These are phyloP conservation scores for Luehdorfia chinensis DNA, from an alignment of 1,140 invertebrate genomes.

Conservation along the genomic window DNA sequence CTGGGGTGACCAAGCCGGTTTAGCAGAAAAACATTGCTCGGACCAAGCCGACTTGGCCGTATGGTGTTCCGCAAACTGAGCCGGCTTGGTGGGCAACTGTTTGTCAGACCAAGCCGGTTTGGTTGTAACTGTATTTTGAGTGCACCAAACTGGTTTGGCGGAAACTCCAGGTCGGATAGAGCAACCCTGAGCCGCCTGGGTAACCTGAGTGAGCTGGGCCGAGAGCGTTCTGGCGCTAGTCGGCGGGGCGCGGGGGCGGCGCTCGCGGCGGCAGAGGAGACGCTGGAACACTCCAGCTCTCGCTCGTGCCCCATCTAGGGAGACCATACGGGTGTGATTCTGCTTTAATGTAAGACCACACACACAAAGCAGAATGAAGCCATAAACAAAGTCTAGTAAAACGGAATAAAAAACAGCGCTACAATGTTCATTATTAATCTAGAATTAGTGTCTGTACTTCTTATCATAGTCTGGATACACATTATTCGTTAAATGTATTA, in stretches of 20 bases:
- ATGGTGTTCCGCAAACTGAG: background rate
- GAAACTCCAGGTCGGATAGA: background rate
- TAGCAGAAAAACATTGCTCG: background rate
- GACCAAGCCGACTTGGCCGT: background rate
- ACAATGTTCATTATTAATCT: no score
- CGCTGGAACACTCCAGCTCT: constrained; percentile 72
- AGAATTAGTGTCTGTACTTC: no score
- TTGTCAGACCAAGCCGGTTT: background rate
- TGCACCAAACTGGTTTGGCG: constrained; percentile 6
- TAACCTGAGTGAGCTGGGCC: constrained; percentile 9
- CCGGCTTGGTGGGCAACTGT: background rate
- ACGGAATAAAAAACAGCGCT: background rate
- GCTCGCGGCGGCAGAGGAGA: constrained; percentile 69
- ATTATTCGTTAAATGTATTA: no score
- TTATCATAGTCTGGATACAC: no score
- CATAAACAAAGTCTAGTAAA: no score
- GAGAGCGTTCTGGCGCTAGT: constrained; percentile 37
- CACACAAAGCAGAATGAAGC: background rate
- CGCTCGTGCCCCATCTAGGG: constrained; percentile 53
- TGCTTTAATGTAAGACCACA: background rate
- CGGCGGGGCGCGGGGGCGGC: constrained; percentile 56
- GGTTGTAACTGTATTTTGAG: background rate
- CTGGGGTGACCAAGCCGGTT: background rate
- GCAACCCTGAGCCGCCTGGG: background rate
- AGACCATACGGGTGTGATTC: background rate